Evolutionary conservation across 2,888 invertebrate genomes (phyloP).

Genomic region (Drosophila histrio): DNA sequence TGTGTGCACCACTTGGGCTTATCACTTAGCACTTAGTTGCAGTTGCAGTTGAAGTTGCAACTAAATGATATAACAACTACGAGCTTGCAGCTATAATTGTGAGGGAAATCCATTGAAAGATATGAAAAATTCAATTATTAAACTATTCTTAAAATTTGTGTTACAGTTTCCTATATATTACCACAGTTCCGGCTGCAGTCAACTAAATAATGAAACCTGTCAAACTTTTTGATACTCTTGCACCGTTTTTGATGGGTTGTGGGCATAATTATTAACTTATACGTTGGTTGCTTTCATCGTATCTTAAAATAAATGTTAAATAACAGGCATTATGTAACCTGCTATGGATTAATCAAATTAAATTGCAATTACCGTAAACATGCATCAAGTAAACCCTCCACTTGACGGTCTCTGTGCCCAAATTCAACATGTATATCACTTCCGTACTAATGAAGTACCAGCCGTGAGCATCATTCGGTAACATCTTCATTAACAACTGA

Average conservation of each 20-base stretch:
- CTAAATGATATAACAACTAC: conserved; percentile 40
- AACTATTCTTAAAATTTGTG: conserved; percentile 13
- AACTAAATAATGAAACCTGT: neutral
- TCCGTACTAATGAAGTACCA: conserved; percentile 71
- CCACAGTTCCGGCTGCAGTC: conserved; percentile 8
- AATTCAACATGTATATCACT: conserved; percentile 68
- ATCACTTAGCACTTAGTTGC: conserved; percentile 41
- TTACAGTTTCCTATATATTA: conserved; percentile 10
- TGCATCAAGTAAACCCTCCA: conserved; percentile 26
- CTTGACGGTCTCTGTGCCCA: conserved; percentile 27
- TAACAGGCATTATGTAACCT: conserved; percentile 50
- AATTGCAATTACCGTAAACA: conserved; percentile 53
- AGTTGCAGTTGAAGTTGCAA: conserved; percentile 35
- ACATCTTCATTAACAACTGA: conserved; percentile 73
- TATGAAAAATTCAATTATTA: conserved; percentile 4
- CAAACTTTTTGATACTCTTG: neutral
- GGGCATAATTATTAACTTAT: conserved; percentile 2
- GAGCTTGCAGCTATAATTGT: neutral
- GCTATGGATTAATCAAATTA: conserved; percentile 64
- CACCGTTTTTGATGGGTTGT: neutral
- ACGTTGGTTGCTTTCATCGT: neutral
- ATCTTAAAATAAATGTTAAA: conserved; percentile 28
- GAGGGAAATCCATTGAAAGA: conserved; percentile 3
- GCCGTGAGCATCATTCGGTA: conserved; percentile 43
- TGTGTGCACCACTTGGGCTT: conserved; percentile 40